phyloP scores from a whole-genome alignment of 2,888 invertebrate species.

The Spatulosminthurus flaviceps region DNA sequence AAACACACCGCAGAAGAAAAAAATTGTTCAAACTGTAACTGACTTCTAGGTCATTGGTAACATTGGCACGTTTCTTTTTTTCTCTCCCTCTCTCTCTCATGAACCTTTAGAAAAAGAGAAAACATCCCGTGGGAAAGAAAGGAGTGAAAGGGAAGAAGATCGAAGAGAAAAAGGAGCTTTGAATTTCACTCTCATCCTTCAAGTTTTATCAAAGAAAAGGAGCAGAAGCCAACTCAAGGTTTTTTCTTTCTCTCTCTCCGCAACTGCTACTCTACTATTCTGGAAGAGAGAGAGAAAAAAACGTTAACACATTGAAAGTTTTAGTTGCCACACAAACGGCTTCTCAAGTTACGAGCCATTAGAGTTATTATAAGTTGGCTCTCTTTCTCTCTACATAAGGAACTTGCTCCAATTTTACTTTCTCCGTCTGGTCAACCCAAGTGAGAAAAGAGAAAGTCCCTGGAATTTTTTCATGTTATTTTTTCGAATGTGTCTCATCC shows the following conservation, averaged over 20 bases:
- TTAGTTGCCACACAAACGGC: not conserved
- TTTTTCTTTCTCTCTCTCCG: too few species aligned
- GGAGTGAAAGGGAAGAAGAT: slow-evolving; percentile 11
- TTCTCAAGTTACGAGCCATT: slow-evolving; percentile 43
- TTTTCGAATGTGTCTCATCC: too few species aligned
- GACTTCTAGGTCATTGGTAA: slow-evolving; percentile 29
- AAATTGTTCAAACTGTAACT: not conserved
- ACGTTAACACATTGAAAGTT: not conserved
- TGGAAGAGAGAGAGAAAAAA: not conserved
- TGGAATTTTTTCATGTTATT: not conserved
- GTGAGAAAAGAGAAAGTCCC: not conserved
- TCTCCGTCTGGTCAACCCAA: not conserved
- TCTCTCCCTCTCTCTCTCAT: too few species aligned
- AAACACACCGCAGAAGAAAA: slow-evolving; percentile 13
- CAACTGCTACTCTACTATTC: too few species aligned
- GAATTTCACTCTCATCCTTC: slow-evolving; percentile 18
- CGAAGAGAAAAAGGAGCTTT: not conserved
- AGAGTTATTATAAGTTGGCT: not conserved
- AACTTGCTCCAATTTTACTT: not conserved
- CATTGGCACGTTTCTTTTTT: slow-evolving; percentile 42
- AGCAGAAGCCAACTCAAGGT: not conserved
- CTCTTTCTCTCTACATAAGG: too few species aligned
- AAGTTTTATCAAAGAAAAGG: not conserved
- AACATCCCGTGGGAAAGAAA: too few species aligned
- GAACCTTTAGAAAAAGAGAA: slow-evolving; percentile 30